Base-by-base conservation (phyloP, 1,140 invertebrate genomes). In the Hyposmocoma kahamanoa region DNA sequence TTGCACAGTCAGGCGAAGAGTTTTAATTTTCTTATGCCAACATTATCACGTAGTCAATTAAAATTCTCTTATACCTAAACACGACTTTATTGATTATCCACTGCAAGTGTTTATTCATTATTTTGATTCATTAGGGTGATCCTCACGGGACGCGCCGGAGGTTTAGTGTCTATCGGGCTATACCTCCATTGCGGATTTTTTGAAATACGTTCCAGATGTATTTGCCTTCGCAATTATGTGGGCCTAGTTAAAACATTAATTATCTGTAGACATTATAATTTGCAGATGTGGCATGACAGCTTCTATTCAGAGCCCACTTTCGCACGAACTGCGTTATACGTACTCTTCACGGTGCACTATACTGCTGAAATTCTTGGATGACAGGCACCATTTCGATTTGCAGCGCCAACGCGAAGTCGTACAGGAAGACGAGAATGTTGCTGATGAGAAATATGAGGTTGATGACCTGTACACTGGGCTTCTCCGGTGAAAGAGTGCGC, bases 41-140 rank as follows among this genome's bases (percentile, higher is more conserved):
- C 54, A 71, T 67, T 60, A 65, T 66, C 62, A 70, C 52, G 59
- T 59, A 70, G 56, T 58, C 66, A 72, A 68, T 74, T 77, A 66
- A 74, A 72, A 63, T 67, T 65, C 49, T 64, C 53, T 62, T 51
- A 54, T 52, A 58, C 32, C 30, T 48, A 63, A 52, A 59, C 50
- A 50, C 47, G 39, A 28, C 32, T 53, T 59, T 36, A 66, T 61
- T 66, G 58, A 66, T 62, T 64, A 61, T 44, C 46, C 30, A 43
- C 15, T 46, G 51, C 38, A 60, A 59, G 41, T 45, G 50, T 58
- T 47, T 55, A 55, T 62, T 67, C 55, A 62, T 58, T 56, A 49
- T 56, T 53, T 60, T 56, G 53, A n/a, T 50, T 44, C 57, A 47
- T 47, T 5, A 30, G 28, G 28, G 28, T 30, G 6, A 8, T n/a